phyloP scores from a whole-genome alignment of 2,888 invertebrate genomes.

The Germaria angustata region DNA sequence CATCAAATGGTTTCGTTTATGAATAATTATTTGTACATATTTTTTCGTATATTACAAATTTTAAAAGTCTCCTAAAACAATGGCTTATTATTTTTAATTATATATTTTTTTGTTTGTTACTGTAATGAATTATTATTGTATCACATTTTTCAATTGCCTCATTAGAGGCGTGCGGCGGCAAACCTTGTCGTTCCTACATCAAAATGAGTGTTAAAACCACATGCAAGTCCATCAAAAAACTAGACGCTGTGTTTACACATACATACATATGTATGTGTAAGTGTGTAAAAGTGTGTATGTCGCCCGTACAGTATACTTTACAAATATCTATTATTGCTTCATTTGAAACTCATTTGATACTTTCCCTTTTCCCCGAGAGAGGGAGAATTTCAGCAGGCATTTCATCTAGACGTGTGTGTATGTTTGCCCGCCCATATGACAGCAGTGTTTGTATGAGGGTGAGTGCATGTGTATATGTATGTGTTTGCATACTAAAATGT shows the following conservation, averaged over 20 bases:
- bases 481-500: neutral
- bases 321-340: slow-evolving; percentile 10
- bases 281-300: too few species aligned
- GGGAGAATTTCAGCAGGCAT: neutral
- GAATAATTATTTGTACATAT: too few species aligned
- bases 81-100: too few species aligned
- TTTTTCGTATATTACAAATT: too few species aligned
- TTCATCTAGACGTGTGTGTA: neutral
- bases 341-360: slow-evolving; percentile 23
- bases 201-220: neutral
- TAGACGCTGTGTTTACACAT: neutral
- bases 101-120: neutral
- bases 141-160: neutral
- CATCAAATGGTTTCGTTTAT: too few species aligned
- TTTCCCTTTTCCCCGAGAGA: slow-evolving; percentile 4
- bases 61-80: too few species aligned
- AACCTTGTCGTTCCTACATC: too few species aligned
- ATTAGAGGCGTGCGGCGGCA: neutral
- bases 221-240: neutral
- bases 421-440: neutral
- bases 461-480: neutral
- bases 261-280: too few species aligned
- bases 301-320: neutral
- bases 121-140: slow-evolving; percentile 4
- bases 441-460: neutral